Percentiles rank a stretch among this genome's conserved stretches.
Evolutionary conservation across 2,113 vertebrate genomes (phyloP).

Genomic region (Anguilla japonica): DNA sequence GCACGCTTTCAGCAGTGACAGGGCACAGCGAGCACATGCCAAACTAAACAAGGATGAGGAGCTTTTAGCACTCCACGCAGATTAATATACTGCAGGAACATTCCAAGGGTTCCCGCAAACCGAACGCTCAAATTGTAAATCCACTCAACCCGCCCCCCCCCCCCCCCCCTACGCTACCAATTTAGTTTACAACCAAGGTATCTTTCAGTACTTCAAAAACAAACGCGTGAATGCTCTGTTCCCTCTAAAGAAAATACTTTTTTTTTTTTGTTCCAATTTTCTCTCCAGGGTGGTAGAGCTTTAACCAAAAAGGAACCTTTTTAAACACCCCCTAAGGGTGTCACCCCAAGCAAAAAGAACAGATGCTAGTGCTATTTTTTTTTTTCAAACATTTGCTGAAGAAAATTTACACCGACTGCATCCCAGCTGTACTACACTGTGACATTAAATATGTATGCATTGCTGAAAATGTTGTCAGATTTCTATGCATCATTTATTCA

Average conservation of each 20-base stretch:
- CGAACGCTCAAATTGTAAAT: not conserved
- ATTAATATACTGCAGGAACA: not conserved
- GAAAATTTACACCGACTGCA: not conserved
- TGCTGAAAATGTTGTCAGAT: not conserved
- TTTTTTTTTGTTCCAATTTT: not conserved
- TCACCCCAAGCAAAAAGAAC: not conserved
- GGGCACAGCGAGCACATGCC: not conserved
- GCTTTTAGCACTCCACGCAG: not conserved
- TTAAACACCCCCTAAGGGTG: not conserved
- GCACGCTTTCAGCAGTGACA: conserved; percentile 34
- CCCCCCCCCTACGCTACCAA: not conserved
- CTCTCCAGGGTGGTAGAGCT: not conserved
- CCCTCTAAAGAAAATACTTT: too few relatives aligned
- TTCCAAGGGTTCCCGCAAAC: not conserved
- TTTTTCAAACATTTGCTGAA: not conserved
- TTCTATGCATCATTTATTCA: not conserved
- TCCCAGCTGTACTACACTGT: too few relatives aligned
- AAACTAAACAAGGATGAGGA: not conserved
- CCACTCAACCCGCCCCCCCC: not conserved
- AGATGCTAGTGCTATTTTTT: not conserved
- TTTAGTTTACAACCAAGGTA: not conserved
- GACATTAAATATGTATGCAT: not conserved
- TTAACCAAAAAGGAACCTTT: not conserved
- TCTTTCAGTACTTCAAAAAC: not conserved
- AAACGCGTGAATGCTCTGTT: not conserved